phyloP scores from a whole-genome alignment of 2,888 invertebrate species.

The Pollenia labialis region DNA sequence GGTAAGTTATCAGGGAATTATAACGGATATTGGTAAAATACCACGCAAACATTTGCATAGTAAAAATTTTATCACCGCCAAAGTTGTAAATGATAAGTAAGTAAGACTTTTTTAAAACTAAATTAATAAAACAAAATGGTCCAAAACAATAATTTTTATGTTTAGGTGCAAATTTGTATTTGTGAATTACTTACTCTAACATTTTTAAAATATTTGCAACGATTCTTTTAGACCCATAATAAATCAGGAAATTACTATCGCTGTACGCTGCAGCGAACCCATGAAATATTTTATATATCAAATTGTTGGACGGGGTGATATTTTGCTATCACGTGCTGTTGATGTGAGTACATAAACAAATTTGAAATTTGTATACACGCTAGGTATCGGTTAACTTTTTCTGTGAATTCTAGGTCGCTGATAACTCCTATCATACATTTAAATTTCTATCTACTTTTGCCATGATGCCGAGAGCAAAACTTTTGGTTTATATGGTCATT shows the following conservation, averaged over 20 bases:
- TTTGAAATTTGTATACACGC: not conserved
- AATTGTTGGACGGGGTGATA: slow-evolving; percentile 94
- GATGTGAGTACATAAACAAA: slow-evolving; percentile 84
- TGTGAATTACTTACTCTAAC: too few relatives aligned
- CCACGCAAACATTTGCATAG: slow-evolving; percentile 80
- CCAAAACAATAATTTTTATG: too few relatives aligned
- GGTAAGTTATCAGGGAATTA: slow-evolving; percentile 92
- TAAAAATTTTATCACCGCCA: slow-evolving; percentile 83
- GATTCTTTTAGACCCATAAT: slow-evolving; percentile 85
- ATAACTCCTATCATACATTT: slow-evolving; percentile 80
- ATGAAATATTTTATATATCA: slow-evolving; percentile 91
- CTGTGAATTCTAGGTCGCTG: slow-evolving; percentile 78
- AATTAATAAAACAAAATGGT: too few relatives aligned
- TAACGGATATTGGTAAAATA: slow-evolving; percentile 82
- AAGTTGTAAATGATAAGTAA: slow-evolving; percentile 85
- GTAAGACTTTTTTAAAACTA: too few relatives aligned
- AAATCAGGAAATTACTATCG: slow-evolving; percentile 90
- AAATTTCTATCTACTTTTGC: slow-evolving; percentile 89
- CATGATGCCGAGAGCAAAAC: slow-evolving; percentile 93
- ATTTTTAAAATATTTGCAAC: not conserved
- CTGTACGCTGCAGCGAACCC: slow-evolving; percentile 90
- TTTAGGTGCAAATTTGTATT: too few relatives aligned
- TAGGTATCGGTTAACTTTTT: not conserved
- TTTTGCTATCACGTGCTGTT: slow-evolving; percentile 90
- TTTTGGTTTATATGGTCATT: slow-evolving; percentile 91